These are phyloP conservation scores for Spea multiplicata DNA, from an alignment of 2,113 vertebrate genomes.

Conservation along the genomic window DNA sequence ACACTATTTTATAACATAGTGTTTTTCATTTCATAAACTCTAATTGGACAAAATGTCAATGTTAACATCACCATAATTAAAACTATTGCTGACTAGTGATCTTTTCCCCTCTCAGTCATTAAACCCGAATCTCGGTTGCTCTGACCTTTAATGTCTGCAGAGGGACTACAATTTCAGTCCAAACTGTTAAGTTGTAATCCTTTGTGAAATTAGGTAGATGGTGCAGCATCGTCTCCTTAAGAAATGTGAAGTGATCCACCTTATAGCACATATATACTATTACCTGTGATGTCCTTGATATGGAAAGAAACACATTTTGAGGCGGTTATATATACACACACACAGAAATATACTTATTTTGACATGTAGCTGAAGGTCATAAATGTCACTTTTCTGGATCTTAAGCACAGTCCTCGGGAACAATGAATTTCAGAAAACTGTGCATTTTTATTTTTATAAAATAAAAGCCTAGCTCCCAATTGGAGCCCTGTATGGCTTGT, in stretches of 20 bases:
- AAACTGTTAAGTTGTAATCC: slow-evolving; percentile 46
- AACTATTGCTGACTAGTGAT: slow-evolving; percentile 50
- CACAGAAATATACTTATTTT: too few species aligned
- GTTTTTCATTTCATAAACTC: slow-evolving; percentile 50
- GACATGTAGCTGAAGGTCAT: too few species aligned
- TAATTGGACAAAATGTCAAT: slow-evolving; percentile 49
- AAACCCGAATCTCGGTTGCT: slow-evolving; percentile 47
- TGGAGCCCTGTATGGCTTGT: too few species aligned
- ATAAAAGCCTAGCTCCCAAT: too few species aligned
- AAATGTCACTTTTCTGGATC: too few species aligned
- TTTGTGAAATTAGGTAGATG: slow-evolving; percentile 48
- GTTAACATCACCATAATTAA: slow-evolving; percentile 50
- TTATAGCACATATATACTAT: slow-evolving; percentile 1
- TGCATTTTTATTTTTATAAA: too few species aligned
- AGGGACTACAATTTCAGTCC: slow-evolving; percentile 47
- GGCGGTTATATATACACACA: neutral
- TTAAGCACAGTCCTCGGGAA: too few species aligned
- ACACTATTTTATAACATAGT: slow-evolving; percentile 49
- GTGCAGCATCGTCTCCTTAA: slow-evolving; percentile 29
- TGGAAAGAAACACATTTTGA: slow-evolving; percentile 12
- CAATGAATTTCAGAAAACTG: too few species aligned
- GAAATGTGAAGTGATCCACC: slow-evolving; percentile 15
- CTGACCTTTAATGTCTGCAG: slow-evolving; percentile 48
- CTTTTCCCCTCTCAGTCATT: slow-evolving; percentile 49
- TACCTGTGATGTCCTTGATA: slow-evolving; percentile 15